Percentiles rank a stretch among this genome's conserved stretches.
Evolutionary conservation across 2,113 vertebrate species (phyloP).

Genomic region (Apus apus): DNA sequence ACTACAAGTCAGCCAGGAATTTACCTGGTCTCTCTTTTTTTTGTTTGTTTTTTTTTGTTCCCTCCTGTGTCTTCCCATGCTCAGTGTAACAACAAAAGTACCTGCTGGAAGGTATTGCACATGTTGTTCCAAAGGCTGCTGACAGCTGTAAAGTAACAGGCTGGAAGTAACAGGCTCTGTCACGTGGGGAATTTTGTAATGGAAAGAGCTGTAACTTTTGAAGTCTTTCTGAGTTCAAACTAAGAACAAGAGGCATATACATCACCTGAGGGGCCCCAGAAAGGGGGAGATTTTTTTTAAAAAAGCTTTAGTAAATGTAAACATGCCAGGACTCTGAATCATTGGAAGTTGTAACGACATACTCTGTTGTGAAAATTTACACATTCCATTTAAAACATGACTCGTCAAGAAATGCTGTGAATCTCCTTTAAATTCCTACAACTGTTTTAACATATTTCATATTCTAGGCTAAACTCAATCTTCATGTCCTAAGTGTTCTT

Average conservation of each 20-base stretch:
- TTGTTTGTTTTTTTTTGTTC: rapidly evolving
- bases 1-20: not conserved
- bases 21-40: no score
- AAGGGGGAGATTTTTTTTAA: not conserved
- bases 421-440: not conserved
- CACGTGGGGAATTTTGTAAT: rapidly evolving
- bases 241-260: not conserved
- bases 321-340: not conserved
- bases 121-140: not conserved
- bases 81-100: not conserved
- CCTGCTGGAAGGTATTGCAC: not conserved
- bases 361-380: not conserved
- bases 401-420: not conserved
- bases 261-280: not conserved
- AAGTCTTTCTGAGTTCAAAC: not conserved
- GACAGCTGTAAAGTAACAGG: not conserved
- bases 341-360: not conserved
- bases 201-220: not conserved
- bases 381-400: not conserved
- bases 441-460: not conserved
- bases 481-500: not conserved
- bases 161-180: not conserved
- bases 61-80: not conserved
- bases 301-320: not conserved
- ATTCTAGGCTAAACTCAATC: not conserved